Conservation (phyloP, 1,140 invertebrate genomes). For the Bombus soroeensis region DNA sequence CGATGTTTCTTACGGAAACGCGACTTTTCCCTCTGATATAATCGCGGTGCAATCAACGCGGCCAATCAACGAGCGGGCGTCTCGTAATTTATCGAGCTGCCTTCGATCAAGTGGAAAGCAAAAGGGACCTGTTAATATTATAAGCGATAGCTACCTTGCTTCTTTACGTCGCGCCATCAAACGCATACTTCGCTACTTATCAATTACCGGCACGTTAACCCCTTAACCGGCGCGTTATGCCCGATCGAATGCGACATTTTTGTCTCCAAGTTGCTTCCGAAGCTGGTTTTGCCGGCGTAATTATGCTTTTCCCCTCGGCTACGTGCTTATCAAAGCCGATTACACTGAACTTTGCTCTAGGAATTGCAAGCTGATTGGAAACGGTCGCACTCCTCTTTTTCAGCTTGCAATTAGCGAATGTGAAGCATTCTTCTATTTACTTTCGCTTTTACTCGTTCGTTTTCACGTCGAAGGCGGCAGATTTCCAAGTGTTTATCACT, state of each 20-base stretch:
- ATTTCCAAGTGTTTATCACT: no score
- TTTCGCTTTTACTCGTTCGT: background rate
- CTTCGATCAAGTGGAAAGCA: background rate
- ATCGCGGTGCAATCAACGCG: constrained; percentile 4
- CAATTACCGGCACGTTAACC: constrained; percentile 15
- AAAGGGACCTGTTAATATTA: background rate
- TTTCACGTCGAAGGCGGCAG: rapidly evolving
- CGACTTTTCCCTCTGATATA: background rate
- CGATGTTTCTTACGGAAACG: background rate
- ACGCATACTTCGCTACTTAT: background rate
- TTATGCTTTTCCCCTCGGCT: background rate
- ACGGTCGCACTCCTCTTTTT: background rate
- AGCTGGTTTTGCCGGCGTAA: background rate
- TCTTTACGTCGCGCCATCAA: background rate
- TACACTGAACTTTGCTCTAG: background rate
- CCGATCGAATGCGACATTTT: background rate
- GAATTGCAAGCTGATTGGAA: background rate
- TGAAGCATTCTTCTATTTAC: background rate
- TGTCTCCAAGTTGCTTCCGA: background rate
- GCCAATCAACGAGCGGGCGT: background rate
- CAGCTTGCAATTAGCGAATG: background rate
- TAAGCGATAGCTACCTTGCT: background rate
- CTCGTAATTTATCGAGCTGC: constrained; percentile 11
- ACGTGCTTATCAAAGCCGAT: background rate
- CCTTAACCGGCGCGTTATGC: background rate